Evolutionary conservation across 1,140 invertebrate genomes (phyloP).

Genomic region (Heterodera carotae): DNA sequence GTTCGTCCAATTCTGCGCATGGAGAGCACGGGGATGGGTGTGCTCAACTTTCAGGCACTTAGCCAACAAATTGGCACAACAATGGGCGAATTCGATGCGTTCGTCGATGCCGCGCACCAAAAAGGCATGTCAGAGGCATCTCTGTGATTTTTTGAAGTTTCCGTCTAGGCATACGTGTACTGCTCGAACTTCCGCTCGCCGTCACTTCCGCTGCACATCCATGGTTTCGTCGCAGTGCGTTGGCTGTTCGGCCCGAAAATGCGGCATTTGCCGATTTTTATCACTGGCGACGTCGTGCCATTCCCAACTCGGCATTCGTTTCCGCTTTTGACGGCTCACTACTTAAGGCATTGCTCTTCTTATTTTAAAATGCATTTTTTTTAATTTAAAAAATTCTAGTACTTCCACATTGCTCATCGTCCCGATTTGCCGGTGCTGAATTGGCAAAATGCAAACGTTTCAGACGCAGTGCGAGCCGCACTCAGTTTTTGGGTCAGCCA

Average conservation of each 20-base stretch:
- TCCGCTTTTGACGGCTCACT: slow-evolving; percentile 41
- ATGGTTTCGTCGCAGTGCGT: slow-evolving; percentile 54
- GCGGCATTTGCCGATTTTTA: slow-evolving; percentile 47
- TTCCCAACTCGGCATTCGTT: slow-evolving; percentile 43
- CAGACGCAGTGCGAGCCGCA: slow-evolving; percentile 39
- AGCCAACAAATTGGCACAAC: slow-evolving; percentile 49
- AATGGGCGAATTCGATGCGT: slow-evolving; percentile 45
- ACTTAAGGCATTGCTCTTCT: background rate
- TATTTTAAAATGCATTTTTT: background rate
- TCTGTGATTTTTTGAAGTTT: slow-evolving; percentile 19
- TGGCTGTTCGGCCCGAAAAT: slow-evolving; percentile 53
- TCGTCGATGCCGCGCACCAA: slow-evolving; percentile 48
- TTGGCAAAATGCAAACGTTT: slow-evolving; percentile 40
- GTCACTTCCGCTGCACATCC: slow-evolving; percentile 59
- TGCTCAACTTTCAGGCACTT: slow-evolving; percentile 47
- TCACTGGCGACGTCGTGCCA: slow-evolving; percentile 52
- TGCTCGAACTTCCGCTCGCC: slow-evolving; percentile 56
- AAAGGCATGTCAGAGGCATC: slow-evolving; percentile 40
- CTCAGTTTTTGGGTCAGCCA: slow-evolving; percentile 48
- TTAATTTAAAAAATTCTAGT: too few species aligned
- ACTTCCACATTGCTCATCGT: slow-evolving; percentile 45
- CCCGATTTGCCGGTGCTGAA: slow-evolving; percentile 52
- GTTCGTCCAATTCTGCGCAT: slow-evolving; percentile 53
- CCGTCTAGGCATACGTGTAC: slow-evolving; percentile 9
- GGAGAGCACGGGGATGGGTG: slow-evolving; percentile 48